phyloP scores from a whole-genome alignment of 2,113 vertebrate species.

The Sander vitreus region DNA sequence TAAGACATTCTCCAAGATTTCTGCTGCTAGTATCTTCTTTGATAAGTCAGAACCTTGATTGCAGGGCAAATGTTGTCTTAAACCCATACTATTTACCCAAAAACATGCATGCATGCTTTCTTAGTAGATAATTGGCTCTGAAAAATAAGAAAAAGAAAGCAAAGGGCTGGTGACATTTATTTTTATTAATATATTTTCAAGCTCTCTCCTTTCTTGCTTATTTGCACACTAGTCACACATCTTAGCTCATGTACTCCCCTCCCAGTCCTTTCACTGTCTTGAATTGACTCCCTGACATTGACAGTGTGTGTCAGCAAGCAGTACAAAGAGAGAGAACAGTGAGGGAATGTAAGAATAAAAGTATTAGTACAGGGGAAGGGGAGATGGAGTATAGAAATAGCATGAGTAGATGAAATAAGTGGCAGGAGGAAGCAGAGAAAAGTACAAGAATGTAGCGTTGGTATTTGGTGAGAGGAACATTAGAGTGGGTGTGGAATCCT shows the following conservation, averaged over 20 bases:
- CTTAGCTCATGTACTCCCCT: slow-evolving; percentile 33
- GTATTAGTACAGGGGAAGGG: slow-evolving; percentile 1
- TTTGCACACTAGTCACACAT: slow-evolving; percentile 56
- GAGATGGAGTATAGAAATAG: background rate
- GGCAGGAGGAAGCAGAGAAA: background rate
- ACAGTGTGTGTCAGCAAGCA: slow-evolving; percentile 56
- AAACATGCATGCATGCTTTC: background rate
- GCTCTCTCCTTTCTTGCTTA: background rate
- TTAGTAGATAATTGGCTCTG: background rate
- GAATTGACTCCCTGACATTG: slow-evolving; percentile 56
- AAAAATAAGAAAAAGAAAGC: background rate
- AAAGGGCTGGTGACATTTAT: slow-evolving; percentile 6
- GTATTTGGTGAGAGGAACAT: slow-evolving; percentile 28
- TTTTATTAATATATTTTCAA: background rate
- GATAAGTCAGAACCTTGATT: slow-evolving; percentile 4
- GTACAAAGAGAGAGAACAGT: slow-evolving; percentile 10
- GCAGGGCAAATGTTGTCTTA: slow-evolving; percentile 9
- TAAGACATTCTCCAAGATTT: slow-evolving; percentile 15
- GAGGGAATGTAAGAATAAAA: slow-evolving; percentile 20
- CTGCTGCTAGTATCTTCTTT: slow-evolving; percentile 6
- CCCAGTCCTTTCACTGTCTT: slow-evolving; percentile 25
- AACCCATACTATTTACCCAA: background rate
- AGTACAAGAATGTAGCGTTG: background rate
- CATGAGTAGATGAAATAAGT: slow-evolving; percentile 5
- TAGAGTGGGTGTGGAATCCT: background rate